Base-by-base conservation (phyloP, 1,140 invertebrate genomes). In the Gonioctena quinquepunctata region DNA sequence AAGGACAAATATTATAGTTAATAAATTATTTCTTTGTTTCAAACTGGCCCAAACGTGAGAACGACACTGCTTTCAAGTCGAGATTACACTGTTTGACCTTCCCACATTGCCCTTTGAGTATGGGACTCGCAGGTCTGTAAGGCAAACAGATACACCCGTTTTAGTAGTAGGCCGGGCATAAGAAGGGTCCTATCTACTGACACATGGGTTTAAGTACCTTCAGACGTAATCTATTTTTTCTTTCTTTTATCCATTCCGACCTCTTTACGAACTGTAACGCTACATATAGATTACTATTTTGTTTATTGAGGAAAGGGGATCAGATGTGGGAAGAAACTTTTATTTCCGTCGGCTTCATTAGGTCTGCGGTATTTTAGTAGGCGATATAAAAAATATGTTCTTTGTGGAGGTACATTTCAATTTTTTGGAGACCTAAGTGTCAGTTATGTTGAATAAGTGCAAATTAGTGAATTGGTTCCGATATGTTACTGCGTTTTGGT, bases 241-340 rank as follows among this genome's bases (percentile, higher is more conserved):
- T 21, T 54, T 8, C 6, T 22, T 18, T 54, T 18, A 21, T 22
- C 50, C 18, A 21, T 54, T 21, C 21, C 50, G 50, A 54, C n/a
- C 50, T 11, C 21, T 54, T 54, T 16, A 54, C 8, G 21, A 18
- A 54, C 21, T 54, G 19, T 18, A 18, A 11, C 11, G 50, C 50
- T 18, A 3, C 21, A 22, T 13, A 54, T 22, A 54, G 6, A 54
- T 54, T 54, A 54, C 50, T n/a, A 22, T 54, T 54, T 54, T 18
- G 50, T 54, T 54, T 54, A 54, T 54, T 54, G 50, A 54, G 19
- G 33, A 54, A 42, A 21, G 50, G 50, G 50, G 50, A 54, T 54
- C 19, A 18, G 18, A 54, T 54, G 18, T 54, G 21, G 50, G 3
- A 18, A 54, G 7, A 18, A 22, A 54, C n/a, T 54, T 54, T 54